Evolutionary conservation across 64 coral and sea anemone genomes (phyloP), one percentile per base, ranked within the genome.

Genomic region (Stichodactyla mertensii): DNA sequence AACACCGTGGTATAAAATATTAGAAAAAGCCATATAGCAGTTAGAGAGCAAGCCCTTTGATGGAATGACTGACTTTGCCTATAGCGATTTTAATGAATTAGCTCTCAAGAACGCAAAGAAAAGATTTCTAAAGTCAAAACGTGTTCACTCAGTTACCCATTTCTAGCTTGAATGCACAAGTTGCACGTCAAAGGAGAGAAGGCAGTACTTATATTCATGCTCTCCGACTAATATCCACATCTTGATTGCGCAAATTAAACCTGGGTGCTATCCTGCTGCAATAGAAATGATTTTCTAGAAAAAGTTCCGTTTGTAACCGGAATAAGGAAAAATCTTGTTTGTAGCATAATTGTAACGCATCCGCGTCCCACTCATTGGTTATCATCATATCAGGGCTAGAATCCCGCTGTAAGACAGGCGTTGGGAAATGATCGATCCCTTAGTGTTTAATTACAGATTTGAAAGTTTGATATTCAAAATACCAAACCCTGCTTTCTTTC

Each of bases 231-330:
- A 31, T 71, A 23, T 23, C 1, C 27, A 11, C 9, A 9, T 9
- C 14, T 74, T 74, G 69, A 74, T 74, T 74, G n/a, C 24, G n/a
- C 12, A 74, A 74, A 27, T 74, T 26, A 10, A 31, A 31, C 27
- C 64, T n/a, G 27, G 23, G 27, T n/a, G 69, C 69, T 74, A n/a
- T 74, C 69, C 69, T 36, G 69, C 69, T 74, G 69, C 12, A 74
- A 74, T 20, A 74, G 10, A 31, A 27, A 28, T 27, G 10, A 23
- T 74, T 31, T 74, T 74, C 12, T 10, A 31, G 12, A 13, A 9
- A n/a, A 10, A 31, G 69, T 74, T 74, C 69, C 69, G 69, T 74
- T 69, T 74, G 23, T 19, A 74, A 27, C 69, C 69, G 69, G 69
- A 74, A 74, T 74, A 6, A 74, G 69, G 24, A 74, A 74, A 22